phyloP scores from a whole-genome alignment of 2,113 vertebrate genomes.

The Chauna torquata region DNA sequence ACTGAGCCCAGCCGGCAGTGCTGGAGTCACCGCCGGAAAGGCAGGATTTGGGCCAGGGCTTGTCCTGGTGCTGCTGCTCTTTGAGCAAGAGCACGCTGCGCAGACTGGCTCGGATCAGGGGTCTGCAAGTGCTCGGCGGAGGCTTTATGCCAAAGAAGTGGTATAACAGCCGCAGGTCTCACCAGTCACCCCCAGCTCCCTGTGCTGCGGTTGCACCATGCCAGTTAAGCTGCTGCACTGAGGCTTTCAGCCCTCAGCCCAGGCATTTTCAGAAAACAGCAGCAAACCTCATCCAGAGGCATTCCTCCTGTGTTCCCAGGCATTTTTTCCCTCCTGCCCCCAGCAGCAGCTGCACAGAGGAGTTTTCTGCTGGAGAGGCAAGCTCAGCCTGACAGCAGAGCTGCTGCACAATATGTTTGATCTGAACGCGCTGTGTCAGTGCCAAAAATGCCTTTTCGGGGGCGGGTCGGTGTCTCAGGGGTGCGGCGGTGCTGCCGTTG shows the following conservation, averaged over 20 bases:
- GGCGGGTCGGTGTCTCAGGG: accelerated
- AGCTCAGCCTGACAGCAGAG: not conserved
- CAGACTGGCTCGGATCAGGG: not conserved
- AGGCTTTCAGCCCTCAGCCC: not conserved
- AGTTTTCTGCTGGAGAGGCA: not conserved
- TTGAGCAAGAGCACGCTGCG: not conserved
- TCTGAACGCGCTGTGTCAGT: accelerated
- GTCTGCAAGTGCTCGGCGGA: not conserved
- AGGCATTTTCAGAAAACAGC: not conserved
- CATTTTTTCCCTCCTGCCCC: accelerated
- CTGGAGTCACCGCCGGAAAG: not conserved
- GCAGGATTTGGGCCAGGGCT: not conserved
- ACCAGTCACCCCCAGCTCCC: not conserved
- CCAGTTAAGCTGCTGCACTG: not conserved
- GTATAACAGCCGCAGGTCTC: not conserved
- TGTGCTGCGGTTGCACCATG: not conserved
- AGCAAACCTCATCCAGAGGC: not conserved
- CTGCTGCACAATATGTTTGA: accelerated
- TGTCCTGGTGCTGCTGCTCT: not conserved
- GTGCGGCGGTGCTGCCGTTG: not conserved
- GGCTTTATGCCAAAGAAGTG: not conserved
- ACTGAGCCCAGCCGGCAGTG: accelerated
- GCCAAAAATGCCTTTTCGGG: accelerated
- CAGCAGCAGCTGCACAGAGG: not conserved
- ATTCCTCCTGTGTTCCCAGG: not conserved